Evolutionary conservation across 1,140 invertebrate genomes (phyloP), one percentile per base, ranked within the genome.

Genomic region (Phthorimaea operculella): DNA sequence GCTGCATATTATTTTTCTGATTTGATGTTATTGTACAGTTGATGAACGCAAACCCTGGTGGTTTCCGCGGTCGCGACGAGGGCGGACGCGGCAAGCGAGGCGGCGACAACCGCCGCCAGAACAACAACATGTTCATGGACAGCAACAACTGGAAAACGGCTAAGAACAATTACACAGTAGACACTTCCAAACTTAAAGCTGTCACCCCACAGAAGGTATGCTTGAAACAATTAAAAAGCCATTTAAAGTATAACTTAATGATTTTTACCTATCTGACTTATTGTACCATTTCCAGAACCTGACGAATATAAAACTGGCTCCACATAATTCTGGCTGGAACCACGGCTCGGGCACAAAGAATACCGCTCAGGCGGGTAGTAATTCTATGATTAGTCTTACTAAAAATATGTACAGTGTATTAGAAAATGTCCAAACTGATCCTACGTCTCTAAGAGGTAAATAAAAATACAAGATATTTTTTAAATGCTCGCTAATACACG

Each of bases 361-460:
- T 49, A 73, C 67, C 12, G 59, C 70, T 7, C 76, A 76, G 51
- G 59, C 64, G 0, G 65, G 60, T 51, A 79, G 68, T 33, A 76
- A 70, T 57, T 70, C 74, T 9, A 74, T 72, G 65, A 76, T 80
- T 44, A 76, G 72, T 61, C 59, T 77, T 4, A 69, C 60, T 47
- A 83, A 76, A 62, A 82, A 84, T 53, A 77, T 54, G 69, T 84
- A 70, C 58, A 81, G 78, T 52, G 62, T 79, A 10, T 63, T 82
- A 9, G 76, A 76, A 36, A 75, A 74, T 55, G 64, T 66, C 6
- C 70, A 70, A 55, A 63, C 73, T 17, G 79, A 83, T 52, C 74
- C 81, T 0, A 69, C 68, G 12, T 61, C 72, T 9, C 65, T 82
- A 6, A 74, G 72, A 70, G 63, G 81, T 80, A 66, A 60, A 60